Evolutionary conservation across 2,113 vertebrate genomes (phyloP).

Genomic region (Pholis gunnellus): DNA sequence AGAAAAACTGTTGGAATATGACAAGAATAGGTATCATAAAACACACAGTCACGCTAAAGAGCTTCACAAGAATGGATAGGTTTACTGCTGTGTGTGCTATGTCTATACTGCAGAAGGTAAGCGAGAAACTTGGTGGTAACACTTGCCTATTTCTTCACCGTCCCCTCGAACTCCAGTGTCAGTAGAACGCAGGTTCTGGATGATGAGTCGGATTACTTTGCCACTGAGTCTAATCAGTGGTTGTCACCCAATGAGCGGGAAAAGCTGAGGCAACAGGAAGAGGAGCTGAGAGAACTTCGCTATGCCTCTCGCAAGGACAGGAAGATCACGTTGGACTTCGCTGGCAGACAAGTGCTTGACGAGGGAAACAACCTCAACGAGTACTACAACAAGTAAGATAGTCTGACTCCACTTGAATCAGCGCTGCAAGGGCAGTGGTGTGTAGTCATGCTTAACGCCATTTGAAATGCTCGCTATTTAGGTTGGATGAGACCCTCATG

Average conservation of each 20-base stretch:
- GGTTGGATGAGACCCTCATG: slow-evolving; percentile 91
- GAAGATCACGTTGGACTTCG: slow-evolving; percentile 95
- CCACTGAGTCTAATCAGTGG: slow-evolving; percentile 96
- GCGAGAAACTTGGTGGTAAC: background rate
- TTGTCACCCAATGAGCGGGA: slow-evolving; percentile 91
- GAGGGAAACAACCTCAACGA: slow-evolving; percentile 86
- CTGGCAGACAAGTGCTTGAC: slow-evolving; percentile 91
- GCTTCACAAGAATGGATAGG: background rate
- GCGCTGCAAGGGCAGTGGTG: background rate
- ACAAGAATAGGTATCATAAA: slow-evolving; percentile 90
- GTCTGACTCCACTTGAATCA: background rate
- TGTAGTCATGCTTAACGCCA: background rate
- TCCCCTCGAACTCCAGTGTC: slow-evolving; percentile 79
- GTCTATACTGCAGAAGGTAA: background rate
- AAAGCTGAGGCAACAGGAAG: slow-evolving; percentile 87
- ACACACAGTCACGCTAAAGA: background rate
- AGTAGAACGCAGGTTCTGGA: slow-evolving; percentile 96
- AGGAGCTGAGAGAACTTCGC: slow-evolving; percentile 91
- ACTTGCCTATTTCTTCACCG: background rate
- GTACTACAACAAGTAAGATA: slow-evolving; percentile 88
- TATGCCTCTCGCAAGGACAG: slow-evolving; percentile 89
- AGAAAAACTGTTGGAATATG: slow-evolving; percentile 95
- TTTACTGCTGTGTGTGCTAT: background rate
- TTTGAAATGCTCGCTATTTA: slow-evolving; percentile 59
- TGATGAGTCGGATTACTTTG: slow-evolving; percentile 97